Conservation (phyloP, 2,797 vertebrate species). For the Eulemur albifrons region DNA sequence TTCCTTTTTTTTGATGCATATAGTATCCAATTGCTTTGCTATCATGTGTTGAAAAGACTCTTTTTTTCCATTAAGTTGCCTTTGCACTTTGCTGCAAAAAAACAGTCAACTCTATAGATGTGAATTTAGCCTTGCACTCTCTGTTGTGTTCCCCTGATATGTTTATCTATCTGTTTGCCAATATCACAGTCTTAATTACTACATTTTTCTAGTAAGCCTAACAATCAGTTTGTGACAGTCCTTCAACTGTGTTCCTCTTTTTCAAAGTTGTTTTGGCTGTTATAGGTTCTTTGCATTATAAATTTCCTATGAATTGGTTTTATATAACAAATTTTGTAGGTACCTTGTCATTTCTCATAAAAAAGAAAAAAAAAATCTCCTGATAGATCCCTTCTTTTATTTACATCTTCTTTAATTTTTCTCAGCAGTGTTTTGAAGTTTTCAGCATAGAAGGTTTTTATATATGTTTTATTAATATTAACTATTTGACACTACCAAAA, state of each 20-base stretch:
- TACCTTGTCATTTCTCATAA: neutral
- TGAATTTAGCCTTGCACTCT: neutral
- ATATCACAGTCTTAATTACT: neutral
- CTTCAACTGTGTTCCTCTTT: neutral
- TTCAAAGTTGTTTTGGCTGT: neutral
- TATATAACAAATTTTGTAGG: neutral
- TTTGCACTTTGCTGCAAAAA: neutral
- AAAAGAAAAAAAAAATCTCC: neutral
- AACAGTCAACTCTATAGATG: neutral
- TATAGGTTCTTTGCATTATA: neutral
- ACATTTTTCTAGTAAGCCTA: neutral
- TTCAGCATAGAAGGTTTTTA: neutral
- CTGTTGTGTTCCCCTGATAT: neutral
- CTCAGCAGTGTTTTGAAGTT: neutral
- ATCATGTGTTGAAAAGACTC: neutral
- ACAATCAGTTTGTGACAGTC: neutral
- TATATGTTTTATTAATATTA: neutral
- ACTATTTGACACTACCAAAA: neutral
- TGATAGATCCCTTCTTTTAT: neutral
- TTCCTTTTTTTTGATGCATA: neutral
- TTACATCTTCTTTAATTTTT: neutral
- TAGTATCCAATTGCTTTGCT: neutral
- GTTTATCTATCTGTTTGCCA: neutral
- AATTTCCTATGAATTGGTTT: neutral
- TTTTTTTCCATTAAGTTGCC: neutral